Evolutionary conservation across 2,888 invertebrate species (phyloP).

Genomic region (Leucophenga montana): DNA sequence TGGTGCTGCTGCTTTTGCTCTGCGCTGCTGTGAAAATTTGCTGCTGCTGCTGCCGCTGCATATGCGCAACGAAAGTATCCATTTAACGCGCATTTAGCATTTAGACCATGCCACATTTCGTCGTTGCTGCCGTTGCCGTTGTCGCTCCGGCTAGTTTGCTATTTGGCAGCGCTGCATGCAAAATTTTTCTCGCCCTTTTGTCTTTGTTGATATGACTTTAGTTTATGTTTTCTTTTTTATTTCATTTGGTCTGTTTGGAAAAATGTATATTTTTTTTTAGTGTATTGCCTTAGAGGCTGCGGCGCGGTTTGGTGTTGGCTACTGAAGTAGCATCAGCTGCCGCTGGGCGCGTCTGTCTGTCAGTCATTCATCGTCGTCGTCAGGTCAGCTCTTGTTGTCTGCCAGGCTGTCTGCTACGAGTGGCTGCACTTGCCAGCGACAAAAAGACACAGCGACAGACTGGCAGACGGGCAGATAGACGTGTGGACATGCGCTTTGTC

Average conservation of each 20-base stretch:
- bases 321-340: slow-evolving; percentile 68
- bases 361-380: slow-evolving; percentile 55
- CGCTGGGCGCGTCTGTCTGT: slow-evolving; percentile 43
- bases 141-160: slow-evolving; percentile 30
- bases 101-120: slow-evolving; percentile 31
- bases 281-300: slow-evolving; percentile 20
- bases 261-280: not conserved
- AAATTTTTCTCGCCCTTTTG: slow-evolving; percentile 19
- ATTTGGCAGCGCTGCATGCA: slow-evolving; percentile 12
- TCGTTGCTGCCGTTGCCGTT: slow-evolving; percentile 41
- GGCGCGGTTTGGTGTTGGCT: slow-evolving; percentile 51
- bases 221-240: slow-evolving; percentile 12
- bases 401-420: slow-evolving; percentile 19
- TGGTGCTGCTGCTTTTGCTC: not conserved
- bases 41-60: slow-evolving; percentile 30
- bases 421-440: slow-evolving; percentile 2
- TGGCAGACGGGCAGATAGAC: too few species aligned
- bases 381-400: not conserved
- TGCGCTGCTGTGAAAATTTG: too few species aligned
- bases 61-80: slow-evolving; percentile 66
- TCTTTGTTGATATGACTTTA: slow-evolving; percentile 14
- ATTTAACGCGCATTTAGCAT: slow-evolving; percentile 67
- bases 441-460: too few species aligned
- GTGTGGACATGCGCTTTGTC: not conserved
- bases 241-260: slow-evolving; percentile 50